Conservation (phyloP, 2,113 vertebrate species). For the Sula dactylatra region DNA sequence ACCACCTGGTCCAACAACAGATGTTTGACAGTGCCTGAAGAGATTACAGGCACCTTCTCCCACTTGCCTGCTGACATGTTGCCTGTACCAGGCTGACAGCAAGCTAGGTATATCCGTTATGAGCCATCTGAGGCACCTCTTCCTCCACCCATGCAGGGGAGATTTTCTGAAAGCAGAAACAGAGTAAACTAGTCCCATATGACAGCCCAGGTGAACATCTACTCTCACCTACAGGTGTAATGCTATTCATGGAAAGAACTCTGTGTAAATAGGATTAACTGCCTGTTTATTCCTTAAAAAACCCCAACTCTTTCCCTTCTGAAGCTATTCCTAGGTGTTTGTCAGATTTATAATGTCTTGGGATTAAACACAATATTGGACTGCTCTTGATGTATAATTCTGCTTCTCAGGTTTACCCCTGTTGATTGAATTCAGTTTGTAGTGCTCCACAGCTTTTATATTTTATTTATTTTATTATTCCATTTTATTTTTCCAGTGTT, state of each 20-base stretch:
- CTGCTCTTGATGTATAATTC: constrained; percentile 48
- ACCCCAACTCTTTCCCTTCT: background rate
- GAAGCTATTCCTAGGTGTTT: background rate
- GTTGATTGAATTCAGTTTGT: background rate
- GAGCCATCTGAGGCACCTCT: background rate
- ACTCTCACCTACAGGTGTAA: background rate
- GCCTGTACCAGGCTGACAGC: background rate
- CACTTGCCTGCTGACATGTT: background rate
- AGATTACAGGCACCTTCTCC: background rate
- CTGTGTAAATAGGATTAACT: background rate
- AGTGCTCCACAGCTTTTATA: constrained; percentile 11
- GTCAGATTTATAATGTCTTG: background rate
- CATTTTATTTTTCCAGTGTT: constrained; percentile 21
- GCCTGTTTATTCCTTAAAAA: background rate
- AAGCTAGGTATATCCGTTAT: background rate
- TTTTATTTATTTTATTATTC: constrained; percentile 44
- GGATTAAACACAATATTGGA: constrained; percentile 12
- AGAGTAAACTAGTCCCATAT: background rate
- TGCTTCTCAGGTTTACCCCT: background rate
- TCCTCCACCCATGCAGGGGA: background rate
- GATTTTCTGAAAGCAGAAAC: background rate
- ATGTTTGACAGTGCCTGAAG: background rate
- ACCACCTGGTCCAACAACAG: background rate
- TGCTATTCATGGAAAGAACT: background rate
- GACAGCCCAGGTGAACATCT: background rate